Base-by-base conservation (phyloP, 2,113 vertebrate genomes). In the Sylvietta virens region DNA sequence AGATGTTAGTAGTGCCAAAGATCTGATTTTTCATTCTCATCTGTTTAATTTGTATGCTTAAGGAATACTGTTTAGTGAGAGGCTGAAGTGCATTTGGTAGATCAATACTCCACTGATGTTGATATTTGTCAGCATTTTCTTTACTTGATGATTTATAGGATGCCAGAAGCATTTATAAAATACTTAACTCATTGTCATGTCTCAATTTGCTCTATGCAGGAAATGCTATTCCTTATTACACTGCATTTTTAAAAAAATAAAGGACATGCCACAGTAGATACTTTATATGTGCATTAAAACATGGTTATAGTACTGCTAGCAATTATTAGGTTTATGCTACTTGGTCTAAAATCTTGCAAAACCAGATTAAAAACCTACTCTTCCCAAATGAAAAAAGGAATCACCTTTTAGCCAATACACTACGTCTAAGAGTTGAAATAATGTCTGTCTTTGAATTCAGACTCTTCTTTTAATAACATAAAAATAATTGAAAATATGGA, bases 111-210 rank as follows among this genome's bases (percentile, higher is more conserved):
- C 48, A 84, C 82, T 87, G 78, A 97, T 76, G 87, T 60, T 95
- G 86, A 95, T 96, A 92, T 97, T 97, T 97, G 96, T 97, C 90
- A 97, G 69, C 67, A 81, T 96, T 97, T 97, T 96, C 94, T 93
- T 94, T 87, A 83, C 48, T 10, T 95, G 54, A 81, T 97, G 93
- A 97, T 97, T 96, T 98, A 97, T 97, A 94, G 70, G 40, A 44
- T 96, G 94, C 53, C 95, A 96, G 64, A 69, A 90, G 15, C 89
- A 81, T 91, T 97, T 97, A 95, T 62, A 56, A 35, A 94, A 96
- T 93, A 76, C 54, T 98, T 97, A 97, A 86, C 62, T 98, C 81
- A 97, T 95, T 77, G 40, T 94, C 91, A 94, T 86, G 24, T 96
- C 79, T 97, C 81, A 92, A 94, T 97, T 95, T 94, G 42, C 53